Base-by-base conservation (phyloP, 1,140 invertebrate genomes). In the Papilio helenus region DNA sequence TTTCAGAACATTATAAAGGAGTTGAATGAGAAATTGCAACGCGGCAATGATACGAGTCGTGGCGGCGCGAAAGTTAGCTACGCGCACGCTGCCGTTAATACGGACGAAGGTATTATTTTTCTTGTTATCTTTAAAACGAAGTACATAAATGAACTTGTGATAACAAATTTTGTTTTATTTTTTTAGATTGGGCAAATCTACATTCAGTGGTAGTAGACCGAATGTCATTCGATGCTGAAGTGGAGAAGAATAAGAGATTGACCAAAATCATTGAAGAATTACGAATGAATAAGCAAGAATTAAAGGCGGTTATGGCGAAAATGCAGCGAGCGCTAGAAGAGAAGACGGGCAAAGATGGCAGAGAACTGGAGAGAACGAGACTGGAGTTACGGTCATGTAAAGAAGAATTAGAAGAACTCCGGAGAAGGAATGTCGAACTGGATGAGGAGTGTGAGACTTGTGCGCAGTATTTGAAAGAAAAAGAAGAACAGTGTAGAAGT, bases 191-290 rank as follows among this genome's bases (percentile, higher is more conserved):
- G 93, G 77, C 87, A 1, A 93, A 93, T 73, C 84, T 93, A 1
- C 93, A 94, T 65, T 89, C 93, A 1, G 86, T 93, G 18, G 93
- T 94, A 0, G 93, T 94, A 8, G 93, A 94, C 44, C 87, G 92
- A 20, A 94, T 94, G 93, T 94, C 93, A 1, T 94, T 86, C 81
- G 89, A 94, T 79, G 90, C 87, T 0, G 92, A 92, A 81, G 89
- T 93, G 1, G 93, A 94, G 29, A 93, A 92, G 72, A 93, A 92
- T 79, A 93, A 93, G 80, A 87, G 82, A n/a, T 76, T 93, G 9
- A 88, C 87, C 2, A 89, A 86, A 39, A 81, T 81, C n/a, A 85
- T 93, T 1, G 93, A 94, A 73, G 91, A 93, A 34, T 65, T 94
- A 10, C 88, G 91, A 12, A 88, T 83, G 82, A 90, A 87, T 79